Evolutionary conservation across 1,140 invertebrate genomes (phyloP), one percentile per base, ranked within the genome.

Genomic region (Drosophila kikkawai): DNA sequence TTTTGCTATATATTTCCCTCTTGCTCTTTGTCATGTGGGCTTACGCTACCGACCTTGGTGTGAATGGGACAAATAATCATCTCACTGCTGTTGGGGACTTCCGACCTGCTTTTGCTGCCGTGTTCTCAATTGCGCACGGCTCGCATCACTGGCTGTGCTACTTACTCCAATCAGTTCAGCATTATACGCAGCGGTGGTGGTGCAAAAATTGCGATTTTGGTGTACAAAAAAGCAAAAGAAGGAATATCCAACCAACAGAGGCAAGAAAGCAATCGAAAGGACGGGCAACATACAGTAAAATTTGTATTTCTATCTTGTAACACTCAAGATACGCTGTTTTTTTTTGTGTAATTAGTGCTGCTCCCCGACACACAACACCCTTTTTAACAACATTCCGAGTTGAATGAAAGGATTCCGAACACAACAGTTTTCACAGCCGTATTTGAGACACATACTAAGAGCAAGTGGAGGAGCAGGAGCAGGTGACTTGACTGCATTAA

Each of bases 131-230:
- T 75, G 70, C 69, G 79, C 53, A 68, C 50, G 48, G 58, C 51
- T 39, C 56, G 64, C 61, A 56, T 73, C 76, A 73, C 80, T 88
- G 70, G 66, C 56, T 75, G 85, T 75, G 68, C 85, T 78, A 68
- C 81, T 88, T 73, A 53, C 85, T 81, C 85, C 60, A 55, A 81
- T 79, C 56, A 70, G 75, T 70, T 71, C 50, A 44, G 53, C 51
- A 50, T 57, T 71, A 63, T 56, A 68, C 67, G 66, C 65, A 64
- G 59, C 69, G 67, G 63, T 73, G 86, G 87, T 88, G 91, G 91
- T 92, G 91, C 91, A 81, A 91, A 91, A 92, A 90, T 92, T 92
- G 85, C 82, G 85, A 92, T 92, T 92, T 92, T 92, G 84, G 91
- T 92, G 91, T 92, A 92, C 91, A 78, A 92, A 92, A 91, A 92